A percentile compares a stretch with the other conserved stretches of the same genome.
Evolutionary conservation across 2,888 invertebrate genomes (phyloP).

Genomic region (Pollenia griseotomentosa): DNA sequence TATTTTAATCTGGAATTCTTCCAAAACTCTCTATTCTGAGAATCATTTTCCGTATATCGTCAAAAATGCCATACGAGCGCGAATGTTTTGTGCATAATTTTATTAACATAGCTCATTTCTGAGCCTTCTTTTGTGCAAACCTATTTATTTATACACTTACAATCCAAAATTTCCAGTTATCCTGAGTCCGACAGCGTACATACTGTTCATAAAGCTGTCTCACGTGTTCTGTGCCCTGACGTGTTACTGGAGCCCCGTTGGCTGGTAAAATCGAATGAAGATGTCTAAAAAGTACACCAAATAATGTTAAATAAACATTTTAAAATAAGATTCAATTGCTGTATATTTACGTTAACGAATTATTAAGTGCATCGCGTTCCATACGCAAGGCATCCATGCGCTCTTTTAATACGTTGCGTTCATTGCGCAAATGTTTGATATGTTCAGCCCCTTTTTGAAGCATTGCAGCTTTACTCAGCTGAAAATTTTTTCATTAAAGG

Average conservation of each 20-base stretch:
- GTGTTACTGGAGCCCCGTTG: conserved; percentile 96
- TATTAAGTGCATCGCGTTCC: conserved; percentile 95
- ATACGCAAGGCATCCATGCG: conserved; percentile 94
- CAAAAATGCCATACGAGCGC: too few species aligned
- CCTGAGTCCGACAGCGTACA: conserved; percentile 92
- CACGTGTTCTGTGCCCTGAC: conserved; percentile 95
- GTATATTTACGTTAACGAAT: conserved; percentile 91
- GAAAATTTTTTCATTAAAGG: not conserved
- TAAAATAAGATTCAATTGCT: not conserved
- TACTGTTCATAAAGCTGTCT: conserved; percentile 97
- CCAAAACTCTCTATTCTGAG: too few species aligned
- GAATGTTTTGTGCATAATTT: too few species aligned
- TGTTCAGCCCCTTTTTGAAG: conserved; percentile 98
- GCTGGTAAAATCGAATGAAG: conserved; percentile 97
- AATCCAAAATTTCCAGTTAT: conserved; percentile 99
- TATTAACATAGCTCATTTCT: too few species aligned
- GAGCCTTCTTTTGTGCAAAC: too few species aligned
- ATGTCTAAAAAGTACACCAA: conserved; percentile 87
- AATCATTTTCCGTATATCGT: too few species aligned
- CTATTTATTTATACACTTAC: conserved; percentile 85
- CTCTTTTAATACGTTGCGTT: conserved; percentile 93
- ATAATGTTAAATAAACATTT: not conserved
- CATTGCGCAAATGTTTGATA: conserved; percentile 93
- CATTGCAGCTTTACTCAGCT: conserved; percentile 98
- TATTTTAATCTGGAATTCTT: too few species aligned